A percentile compares a stretch with the other conserved stretches of the same genome.
These are phyloP conservation scores for Platanista minor DNA, from an alignment of 2,113 vertebrate genomes.

Conservation along the genomic window DNA sequence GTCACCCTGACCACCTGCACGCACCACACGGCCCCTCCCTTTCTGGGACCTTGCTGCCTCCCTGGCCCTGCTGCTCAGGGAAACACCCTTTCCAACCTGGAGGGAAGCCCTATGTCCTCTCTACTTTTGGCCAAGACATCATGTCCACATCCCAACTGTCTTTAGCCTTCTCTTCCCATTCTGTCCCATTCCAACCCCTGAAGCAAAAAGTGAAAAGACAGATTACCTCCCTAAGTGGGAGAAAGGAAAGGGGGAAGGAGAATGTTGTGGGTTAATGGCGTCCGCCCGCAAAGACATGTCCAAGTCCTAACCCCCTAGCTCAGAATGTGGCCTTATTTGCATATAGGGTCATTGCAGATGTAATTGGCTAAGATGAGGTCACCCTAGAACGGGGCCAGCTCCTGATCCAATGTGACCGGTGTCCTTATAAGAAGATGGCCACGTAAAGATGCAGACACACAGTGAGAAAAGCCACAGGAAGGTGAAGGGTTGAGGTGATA, in stretches of 20 bases:
- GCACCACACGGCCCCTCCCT: not conserved
- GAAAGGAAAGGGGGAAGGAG: too few relatives aligned
- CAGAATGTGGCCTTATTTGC: not conserved
- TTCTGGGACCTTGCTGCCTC: too few relatives aligned
- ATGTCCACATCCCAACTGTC: not conserved
- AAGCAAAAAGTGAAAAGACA: not conserved
- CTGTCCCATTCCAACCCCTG: not conserved
- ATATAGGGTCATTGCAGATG: not conserved
- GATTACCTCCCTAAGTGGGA: not conserved
- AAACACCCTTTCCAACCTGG: not conserved
- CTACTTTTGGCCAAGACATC: not conserved
- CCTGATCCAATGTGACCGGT: not conserved
- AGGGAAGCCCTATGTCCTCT: not conserved
- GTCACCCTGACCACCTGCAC: not conserved
- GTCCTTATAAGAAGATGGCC: not conserved
- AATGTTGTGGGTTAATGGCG: not conserved
- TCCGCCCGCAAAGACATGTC: accelerated
- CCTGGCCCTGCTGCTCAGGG: not conserved
- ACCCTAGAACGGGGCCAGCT: not conserved
- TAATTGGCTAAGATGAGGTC: not conserved
- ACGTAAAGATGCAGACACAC: too few relatives aligned
- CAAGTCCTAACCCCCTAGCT: not conserved
- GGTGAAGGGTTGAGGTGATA: accelerated
- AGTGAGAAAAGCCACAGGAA: too few relatives aligned
- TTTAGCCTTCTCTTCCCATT: not conserved